These are phyloP conservation scores for Aleiodes testaceus DNA, from an alignment of 2,888 invertebrate genomes.

Conservation along the genomic window DNA sequence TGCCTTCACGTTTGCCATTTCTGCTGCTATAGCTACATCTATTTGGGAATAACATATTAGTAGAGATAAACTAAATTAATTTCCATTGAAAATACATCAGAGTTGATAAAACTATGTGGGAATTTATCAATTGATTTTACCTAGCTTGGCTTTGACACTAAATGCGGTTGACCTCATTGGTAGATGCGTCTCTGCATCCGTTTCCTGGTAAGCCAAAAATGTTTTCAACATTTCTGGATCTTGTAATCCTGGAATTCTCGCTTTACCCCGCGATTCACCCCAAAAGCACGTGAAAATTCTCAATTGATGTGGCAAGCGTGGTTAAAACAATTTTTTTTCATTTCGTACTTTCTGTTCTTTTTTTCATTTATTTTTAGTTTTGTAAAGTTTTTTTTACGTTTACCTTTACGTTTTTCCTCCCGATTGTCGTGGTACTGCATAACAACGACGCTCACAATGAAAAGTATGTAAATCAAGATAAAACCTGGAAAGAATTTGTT, in stretches of 20 bases:
- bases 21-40: conserved; percentile 67
- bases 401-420: conserved; percentile 61
- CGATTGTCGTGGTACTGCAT: conserved; percentile 64
- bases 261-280: conserved; percentile 53
- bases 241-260: conserved; percentile 61
- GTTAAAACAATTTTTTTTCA: conserved; percentile 4
- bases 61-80: background rate
- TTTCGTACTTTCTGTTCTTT: background rate
- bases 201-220: conserved; percentile 56
- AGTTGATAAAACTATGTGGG: background rate
- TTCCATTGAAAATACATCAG: background rate
- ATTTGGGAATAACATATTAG: background rate
- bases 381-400: conserved; percentile 53
- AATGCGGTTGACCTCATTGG: conserved; percentile 61
- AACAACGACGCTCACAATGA: conserved; percentile 73
- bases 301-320: conserved; percentile 13
- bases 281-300: background rate
- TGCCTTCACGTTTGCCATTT: conserved; percentile 47
- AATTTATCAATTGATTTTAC: conserved; percentile 52
- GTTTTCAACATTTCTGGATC: conserved; percentile 64
- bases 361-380: conserved; percentile 8
- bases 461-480: conserved; percentile 72
- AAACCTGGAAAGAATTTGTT: conserved; percentile 66
- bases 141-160: conserved; percentile 64
- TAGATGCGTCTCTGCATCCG: conserved; percentile 42